A percentile compares a stretch with the other conserved stretches of the same genome.
phyloP scores from a whole-genome alignment of 2,888 invertebrate species.

The Amphipyra tragopoginis region DNA sequence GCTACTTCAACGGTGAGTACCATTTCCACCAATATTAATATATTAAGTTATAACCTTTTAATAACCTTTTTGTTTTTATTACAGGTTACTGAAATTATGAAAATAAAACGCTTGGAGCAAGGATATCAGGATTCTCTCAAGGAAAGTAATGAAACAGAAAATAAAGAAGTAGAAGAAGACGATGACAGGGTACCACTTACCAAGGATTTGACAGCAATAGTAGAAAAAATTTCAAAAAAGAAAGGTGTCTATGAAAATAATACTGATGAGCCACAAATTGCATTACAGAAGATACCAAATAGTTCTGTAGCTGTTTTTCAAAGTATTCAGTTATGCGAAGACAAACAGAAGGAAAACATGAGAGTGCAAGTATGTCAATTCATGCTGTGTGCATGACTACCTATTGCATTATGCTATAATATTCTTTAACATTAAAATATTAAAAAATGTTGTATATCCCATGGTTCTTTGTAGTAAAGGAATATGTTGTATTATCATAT shows the following conservation, averaged over 20 bases:
- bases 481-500: no score
- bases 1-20: constrained; percentile 83
- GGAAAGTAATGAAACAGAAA: constrained; percentile 58
- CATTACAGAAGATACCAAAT: constrained; percentile 89
- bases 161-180: constrained; percentile 60
- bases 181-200: constrained; percentile 81
- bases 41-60: constrained; percentile 5
- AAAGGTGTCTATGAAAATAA: constrained; percentile 66
- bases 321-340: constrained; percentile 80
- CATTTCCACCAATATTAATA: background rate
- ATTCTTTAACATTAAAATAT: no score
- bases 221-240: constrained; percentile 85
- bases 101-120: constrained; percentile 86
- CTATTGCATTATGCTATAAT: background rate
- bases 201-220: constrained; percentile 89
- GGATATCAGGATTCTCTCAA: constrained; percentile 81
- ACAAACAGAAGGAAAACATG: constrained; percentile 85
- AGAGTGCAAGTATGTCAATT: constrained; percentile 88
- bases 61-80: constrained; percentile 46
- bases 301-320: constrained; percentile 92
- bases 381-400: constrained; percentile 1
- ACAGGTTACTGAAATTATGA: constrained; percentile 82
- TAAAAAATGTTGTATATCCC: no score
- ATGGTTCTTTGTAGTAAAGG: background rate
- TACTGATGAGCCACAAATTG: constrained; percentile 69